These are phyloP conservation scores for Bicyclus anynana DNA, from an alignment of 1,140 invertebrate genomes.

Conservation along the genomic window DNA sequence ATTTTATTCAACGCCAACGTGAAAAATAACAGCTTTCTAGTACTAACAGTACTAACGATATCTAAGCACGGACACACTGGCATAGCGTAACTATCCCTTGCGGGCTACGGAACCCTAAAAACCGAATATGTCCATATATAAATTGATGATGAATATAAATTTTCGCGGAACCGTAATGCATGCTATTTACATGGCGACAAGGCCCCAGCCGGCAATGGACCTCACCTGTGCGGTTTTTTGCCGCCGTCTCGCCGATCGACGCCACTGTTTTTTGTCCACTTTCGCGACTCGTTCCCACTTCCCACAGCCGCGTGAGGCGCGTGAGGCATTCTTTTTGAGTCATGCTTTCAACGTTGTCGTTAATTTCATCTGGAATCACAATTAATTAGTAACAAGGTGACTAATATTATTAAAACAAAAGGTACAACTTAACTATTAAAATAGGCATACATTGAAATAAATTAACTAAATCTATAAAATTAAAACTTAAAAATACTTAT, in stretches of 20 bases:
- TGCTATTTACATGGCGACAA: slow-evolving; percentile 30
- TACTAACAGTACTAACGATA: no score
- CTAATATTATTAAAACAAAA: no score
- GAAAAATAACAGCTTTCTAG: no score
- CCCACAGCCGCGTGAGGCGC: slow-evolving; percentile 19
- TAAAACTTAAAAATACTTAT: no score
- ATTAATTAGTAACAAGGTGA: neutral
- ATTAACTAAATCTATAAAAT: no score
- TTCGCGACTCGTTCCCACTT: slow-evolving; percentile 43
- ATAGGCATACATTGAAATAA: no score
- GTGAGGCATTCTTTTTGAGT: slow-evolving; percentile 24
- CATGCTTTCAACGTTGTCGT: slow-evolving; percentile 19
- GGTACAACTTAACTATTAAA: no score
- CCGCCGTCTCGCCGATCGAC: slow-evolving; percentile 34
- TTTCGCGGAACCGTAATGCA: slow-evolving; percentile 9
- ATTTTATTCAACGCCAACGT: no score
- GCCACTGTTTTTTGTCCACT: slow-evolving; percentile 57
- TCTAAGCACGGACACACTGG: no score
- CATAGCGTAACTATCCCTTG: no score
- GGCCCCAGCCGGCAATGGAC: slow-evolving; percentile 23
- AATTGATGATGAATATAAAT: slow-evolving; percentile 5
- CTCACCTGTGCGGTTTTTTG: slow-evolving; percentile 53
- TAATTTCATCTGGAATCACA: neutral
- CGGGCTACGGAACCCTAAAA: no score
- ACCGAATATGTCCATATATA: slow-evolving; percentile 2